phyloP scores from a whole-genome alignment of 2,113 vertebrate genomes.

The Takifugu bimaculatus region DNA sequence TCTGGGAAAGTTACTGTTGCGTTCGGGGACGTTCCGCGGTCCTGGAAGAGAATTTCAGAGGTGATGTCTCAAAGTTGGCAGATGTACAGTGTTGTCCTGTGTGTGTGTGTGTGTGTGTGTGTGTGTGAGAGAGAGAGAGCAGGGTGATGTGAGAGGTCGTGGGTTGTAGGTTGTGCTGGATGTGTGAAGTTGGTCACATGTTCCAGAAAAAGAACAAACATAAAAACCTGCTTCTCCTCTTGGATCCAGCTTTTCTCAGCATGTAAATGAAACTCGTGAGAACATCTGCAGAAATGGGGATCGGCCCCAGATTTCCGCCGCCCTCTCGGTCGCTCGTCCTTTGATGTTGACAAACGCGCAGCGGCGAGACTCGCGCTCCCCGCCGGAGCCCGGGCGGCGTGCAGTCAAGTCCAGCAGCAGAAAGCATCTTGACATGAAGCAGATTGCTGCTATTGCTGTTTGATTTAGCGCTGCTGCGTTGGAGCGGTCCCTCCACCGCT shows the following conservation, averaged over 20 bases:
- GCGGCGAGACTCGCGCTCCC: slow-evolving; percentile 43
- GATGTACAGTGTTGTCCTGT: background rate
- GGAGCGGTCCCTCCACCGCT: slow-evolving; percentile 75
- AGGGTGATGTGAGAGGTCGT: background rate
- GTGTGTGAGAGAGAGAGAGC: background rate
- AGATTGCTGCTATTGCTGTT: slow-evolving; percentile 73
- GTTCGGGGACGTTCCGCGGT: background rate
- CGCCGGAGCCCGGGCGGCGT: slow-evolving; percentile 44
- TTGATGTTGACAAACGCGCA: slow-evolving; percentile 31
- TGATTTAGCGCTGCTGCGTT: slow-evolving; percentile 70
- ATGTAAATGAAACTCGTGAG: too few relatives aligned
- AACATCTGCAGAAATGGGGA: too few relatives aligned
- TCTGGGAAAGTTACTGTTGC: slow-evolving; percentile 5
- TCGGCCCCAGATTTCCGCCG: background rate
- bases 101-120: background rate
- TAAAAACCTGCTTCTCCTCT: background rate
- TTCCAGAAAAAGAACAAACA: background rate
- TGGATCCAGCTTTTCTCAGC: too few relatives aligned
- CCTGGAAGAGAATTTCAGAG: background rate
- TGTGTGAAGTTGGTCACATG: background rate
- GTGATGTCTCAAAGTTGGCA: background rate
- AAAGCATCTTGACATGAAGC: slow-evolving; percentile 73
- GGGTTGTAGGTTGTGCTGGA: background rate
- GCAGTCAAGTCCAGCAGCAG: slow-evolving; percentile 60
- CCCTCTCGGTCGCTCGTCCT: slow-evolving; percentile 12